Evolutionary conservation across 2,888 invertebrate genomes (phyloP).

Genomic region (Synergus laeviventris): DNA sequence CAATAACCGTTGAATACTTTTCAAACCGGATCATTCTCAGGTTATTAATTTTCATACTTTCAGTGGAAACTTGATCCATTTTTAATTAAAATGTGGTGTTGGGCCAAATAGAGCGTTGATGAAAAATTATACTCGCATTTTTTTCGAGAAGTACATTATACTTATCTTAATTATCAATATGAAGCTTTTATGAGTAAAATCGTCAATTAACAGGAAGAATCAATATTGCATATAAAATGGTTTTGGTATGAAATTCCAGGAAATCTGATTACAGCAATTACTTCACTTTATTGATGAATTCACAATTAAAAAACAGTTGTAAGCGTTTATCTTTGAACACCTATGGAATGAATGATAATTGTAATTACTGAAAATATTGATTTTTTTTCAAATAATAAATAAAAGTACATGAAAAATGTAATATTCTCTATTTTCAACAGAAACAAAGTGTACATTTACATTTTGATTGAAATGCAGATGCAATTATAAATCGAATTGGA

Average conservation of each 20-base stretch:
- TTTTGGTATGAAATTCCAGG: constrained; percentile 1
- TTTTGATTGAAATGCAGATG: background rate
- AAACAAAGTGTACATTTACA: background rate
- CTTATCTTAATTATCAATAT: background rate
- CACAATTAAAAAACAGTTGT: background rate
- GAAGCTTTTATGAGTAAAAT: background rate
- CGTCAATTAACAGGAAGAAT: background rate
- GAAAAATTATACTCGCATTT: background rate
- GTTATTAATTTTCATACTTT: constrained; percentile 32
- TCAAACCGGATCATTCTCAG: constrained; percentile 28
- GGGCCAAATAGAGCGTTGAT: background rate
- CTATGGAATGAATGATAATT: constrained; percentile 4
- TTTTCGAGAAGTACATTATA: too few species aligned
- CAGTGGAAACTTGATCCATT: constrained; percentile 2
- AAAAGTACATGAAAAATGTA: background rate
- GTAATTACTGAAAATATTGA: background rate
- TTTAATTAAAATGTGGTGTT: constrained; percentile 33
- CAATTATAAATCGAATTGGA: background rate
- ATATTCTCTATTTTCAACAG: background rate
- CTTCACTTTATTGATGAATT: background rate
- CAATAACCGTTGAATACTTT: constrained; percentile 28
- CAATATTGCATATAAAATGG: background rate
- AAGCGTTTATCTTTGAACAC: constrained; percentile 1
- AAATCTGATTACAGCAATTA: constrained; percentile 11
- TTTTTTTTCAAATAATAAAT: background rate